Percentiles rank a stretch among this genome's conserved stretches.
These are phyloP conservation scores for Tenrec ecaudatus DNA, from an alignment of 2,113 vertebrate species.

Conservation along the genomic window DNA sequence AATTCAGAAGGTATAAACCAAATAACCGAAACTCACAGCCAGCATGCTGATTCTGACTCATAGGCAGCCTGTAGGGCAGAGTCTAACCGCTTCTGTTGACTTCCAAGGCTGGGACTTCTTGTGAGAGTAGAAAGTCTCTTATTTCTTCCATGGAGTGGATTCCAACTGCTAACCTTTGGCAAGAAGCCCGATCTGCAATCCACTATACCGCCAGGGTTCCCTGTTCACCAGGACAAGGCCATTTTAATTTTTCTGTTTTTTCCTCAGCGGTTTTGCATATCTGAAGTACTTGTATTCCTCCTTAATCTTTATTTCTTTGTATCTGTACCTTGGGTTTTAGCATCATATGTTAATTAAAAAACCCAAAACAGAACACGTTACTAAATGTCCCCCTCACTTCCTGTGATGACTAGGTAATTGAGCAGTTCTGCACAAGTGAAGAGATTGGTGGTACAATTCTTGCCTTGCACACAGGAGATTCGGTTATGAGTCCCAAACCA, in stretches of 20 bases:
- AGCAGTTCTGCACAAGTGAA: not conserved
- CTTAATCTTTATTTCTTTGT: constrained; percentile 3
- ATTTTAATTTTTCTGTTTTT: not conserved
- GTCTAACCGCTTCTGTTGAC: too few species aligned
- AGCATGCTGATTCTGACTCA: too few species aligned
- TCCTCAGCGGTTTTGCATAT: not conserved
- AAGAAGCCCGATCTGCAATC: too few species aligned
- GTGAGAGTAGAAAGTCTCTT: too few species aligned
- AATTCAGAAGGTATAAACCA: not conserved
- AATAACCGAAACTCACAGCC: too few species aligned
- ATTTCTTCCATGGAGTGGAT: too few species aligned
- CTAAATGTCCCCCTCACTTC: not conserved
- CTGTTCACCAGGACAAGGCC: too few species aligned
- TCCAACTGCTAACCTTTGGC: too few species aligned
- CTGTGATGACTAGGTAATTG: constrained; percentile 22
- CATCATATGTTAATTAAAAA: not conserved
- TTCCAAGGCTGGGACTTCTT: too few species aligned
- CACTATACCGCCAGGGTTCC: too few species aligned
- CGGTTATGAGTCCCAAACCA: not conserved
- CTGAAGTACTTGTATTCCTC: not conserved
- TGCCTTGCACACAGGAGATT: not conserved
- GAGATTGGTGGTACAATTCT: not conserved
- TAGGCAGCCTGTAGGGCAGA: too few species aligned
- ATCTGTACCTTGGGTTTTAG: not conserved
- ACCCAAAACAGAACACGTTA: not conserved